A percentile compares a stretch with the other conserved stretches of the same genome.
phyloP scores from a whole-genome alignment of 2,797 vertebrate genomes.

The Microctenopoma steveboyesi region DNA sequence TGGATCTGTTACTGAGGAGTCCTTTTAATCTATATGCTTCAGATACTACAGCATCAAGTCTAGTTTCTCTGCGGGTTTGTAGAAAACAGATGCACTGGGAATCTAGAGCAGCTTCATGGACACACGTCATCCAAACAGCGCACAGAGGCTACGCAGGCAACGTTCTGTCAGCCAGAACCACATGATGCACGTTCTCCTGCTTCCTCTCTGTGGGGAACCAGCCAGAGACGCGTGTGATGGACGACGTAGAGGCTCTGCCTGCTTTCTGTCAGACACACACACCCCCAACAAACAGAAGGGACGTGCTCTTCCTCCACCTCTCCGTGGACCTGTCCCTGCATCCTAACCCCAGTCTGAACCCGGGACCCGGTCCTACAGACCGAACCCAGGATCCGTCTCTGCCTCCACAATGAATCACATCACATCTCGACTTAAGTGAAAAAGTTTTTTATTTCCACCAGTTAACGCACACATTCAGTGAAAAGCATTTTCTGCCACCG shows the following conservation, averaged over 20 bases:
- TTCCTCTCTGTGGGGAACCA: conserved; percentile 22
- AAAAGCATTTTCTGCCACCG: conserved; percentile 29
- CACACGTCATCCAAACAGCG: neutral
- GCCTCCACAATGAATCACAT: neutral
- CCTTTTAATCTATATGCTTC: too few relatives aligned
- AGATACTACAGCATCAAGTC: too few relatives aligned
- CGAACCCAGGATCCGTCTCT: too few relatives aligned
- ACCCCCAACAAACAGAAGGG: neutral
- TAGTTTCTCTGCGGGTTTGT: too few relatives aligned
- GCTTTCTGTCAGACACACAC: conserved; percentile 9
- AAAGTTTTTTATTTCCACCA: conserved; percentile 53
- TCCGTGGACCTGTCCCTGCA: too few relatives aligned
- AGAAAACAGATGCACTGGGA: too few relatives aligned
- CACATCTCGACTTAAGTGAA: neutral
- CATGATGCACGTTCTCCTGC: conserved; percentile 23
- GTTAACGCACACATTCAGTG: conserved; percentile 53
- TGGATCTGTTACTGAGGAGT: too few relatives aligned
- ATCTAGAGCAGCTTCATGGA: neutral
- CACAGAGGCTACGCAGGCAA: conserved; percentile 14
- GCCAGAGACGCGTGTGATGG: conserved; percentile 22
- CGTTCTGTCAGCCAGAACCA: neutral
- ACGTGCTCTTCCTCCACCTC: too few relatives aligned
- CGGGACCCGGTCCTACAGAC: too few relatives aligned
- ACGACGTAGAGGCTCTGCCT: conserved; percentile 19
- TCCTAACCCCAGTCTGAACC: too few relatives aligned